Percentiles rank a stretch among this genome's conserved stretches.
Conservation (phyloP, 2,888 invertebrate genomes). For the Luperina testacea region DNA sequence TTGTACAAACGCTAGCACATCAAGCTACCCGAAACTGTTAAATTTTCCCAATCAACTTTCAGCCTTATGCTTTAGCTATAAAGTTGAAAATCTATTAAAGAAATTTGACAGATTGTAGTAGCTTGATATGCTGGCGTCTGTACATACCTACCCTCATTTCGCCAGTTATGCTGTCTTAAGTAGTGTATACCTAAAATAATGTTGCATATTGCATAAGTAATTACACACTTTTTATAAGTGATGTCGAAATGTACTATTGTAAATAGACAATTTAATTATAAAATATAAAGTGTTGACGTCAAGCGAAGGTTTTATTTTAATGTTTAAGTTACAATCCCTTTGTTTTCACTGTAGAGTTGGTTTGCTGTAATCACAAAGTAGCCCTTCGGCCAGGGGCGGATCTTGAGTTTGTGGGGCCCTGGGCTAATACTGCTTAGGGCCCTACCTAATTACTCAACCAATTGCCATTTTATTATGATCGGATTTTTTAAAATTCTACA, state of each 20-base stretch:
- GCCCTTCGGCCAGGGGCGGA: not conserved
- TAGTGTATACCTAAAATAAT: slow-evolving; percentile 1
- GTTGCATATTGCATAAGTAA: not conserved
- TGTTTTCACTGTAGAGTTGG: not conserved
- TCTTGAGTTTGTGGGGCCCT: too few relatives aligned
- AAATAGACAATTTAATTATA: slow-evolving; percentile 35
- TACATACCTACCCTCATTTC: not conserved
- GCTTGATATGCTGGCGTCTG: too few relatives aligned
- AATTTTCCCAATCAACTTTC: too few relatives aligned
- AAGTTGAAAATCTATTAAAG: too few relatives aligned
- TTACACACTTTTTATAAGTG: slow-evolving; percentile 13
- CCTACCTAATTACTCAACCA: too few relatives aligned
- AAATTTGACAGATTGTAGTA: too few relatives aligned
- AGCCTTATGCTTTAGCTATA: too few relatives aligned
- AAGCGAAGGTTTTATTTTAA: slow-evolving; percentile 17
- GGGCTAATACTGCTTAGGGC: too few relatives aligned
- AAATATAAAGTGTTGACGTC: slow-evolving; percentile 53
- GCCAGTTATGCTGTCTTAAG: not conserved
- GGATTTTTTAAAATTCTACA: too few relatives aligned
- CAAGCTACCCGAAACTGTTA: too few relatives aligned
- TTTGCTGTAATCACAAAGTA: not conserved
- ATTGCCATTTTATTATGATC: too few relatives aligned
- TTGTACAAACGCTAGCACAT: not conserved
- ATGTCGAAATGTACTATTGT: slow-evolving; percentile 24
- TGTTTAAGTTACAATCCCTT: not conserved